Base-by-base conservation (phyloP, 1,140 invertebrate genomes). In the Lethocerus indicus region DNA sequence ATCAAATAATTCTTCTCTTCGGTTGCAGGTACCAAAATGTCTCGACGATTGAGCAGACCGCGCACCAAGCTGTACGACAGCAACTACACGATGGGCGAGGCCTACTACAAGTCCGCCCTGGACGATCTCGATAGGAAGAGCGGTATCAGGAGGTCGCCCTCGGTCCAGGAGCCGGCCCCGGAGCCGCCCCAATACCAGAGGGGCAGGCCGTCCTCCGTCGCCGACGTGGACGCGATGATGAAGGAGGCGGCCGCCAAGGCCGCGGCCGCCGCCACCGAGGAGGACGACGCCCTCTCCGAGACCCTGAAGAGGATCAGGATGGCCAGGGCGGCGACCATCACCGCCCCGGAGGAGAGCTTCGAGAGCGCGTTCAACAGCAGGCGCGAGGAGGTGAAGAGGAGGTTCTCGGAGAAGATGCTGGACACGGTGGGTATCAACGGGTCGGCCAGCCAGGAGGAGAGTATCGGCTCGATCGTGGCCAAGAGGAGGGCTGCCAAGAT, bases 51-150 rank as follows among this genome's bases (percentile, higher is more conserved):
- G 21, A 68, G 71, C 55, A 70, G 80, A 64, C 77, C 78, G 52
- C 71, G 80, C 49, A 83, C 80, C 12, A 75, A 76, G 60, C 73
- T 84, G 52, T 83, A 84, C 58, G 78, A 81, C 58, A 79, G 78
- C 61, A 84, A 83, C 60, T 83, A 83, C 63, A 74, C 80, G 63
- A 80, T 80, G 62, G 79, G 81, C 35, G 76, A 83, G 60, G 81
- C 75, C 55, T 81, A 81, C 62, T 83, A 83, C 65, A 77, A 75
- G 51, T 72, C 77, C 13, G 74, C 79, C 53, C 67, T 84, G 13
- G 78, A 83, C 61, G 68, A 75, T 47, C 63, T 83, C 54, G 79
- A 83, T 59, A 70, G 77, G 50, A 81, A 81, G 20, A 28, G 29
- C 29, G 42, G 42, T 16, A 14, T n/a, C 3, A 14, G n/a, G n/a